These are phyloP conservation scores for Corydoras sp. DNA, from an alignment of 2,113 vertebrate species.

Conservation along the genomic window DNA sequence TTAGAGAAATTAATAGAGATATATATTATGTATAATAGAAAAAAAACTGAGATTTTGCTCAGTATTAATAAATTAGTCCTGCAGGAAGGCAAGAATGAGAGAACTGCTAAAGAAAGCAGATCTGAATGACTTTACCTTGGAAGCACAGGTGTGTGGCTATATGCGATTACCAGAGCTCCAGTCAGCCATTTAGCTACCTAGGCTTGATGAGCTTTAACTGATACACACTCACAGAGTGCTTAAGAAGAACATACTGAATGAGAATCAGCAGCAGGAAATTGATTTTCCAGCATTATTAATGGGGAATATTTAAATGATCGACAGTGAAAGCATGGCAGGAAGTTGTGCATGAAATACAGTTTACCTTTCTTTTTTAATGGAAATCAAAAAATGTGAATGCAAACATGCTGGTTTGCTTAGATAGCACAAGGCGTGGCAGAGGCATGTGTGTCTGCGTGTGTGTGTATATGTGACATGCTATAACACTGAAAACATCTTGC, in stretches of 20 bases:
- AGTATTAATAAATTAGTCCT: neutral
- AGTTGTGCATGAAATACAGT: neutral
- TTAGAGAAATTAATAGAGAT: no score
- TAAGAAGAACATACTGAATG: constrained; percentile 56
- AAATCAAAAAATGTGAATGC: neutral
- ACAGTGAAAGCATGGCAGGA: constrained; percentile 36
- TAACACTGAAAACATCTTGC: neutral
- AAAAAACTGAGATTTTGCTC: no score
- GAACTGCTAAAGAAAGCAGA: constrained; percentile 49
- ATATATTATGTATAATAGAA: no score
- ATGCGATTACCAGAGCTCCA: constrained; percentile 44
- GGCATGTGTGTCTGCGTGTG: neutral
- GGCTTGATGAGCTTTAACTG: constrained; percentile 53
- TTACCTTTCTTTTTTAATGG: neutral
- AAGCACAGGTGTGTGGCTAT: constrained; percentile 50
- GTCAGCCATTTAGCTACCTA: constrained; percentile 55
- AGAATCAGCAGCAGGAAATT: constrained; percentile 55
- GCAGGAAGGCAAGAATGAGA: constrained; percentile 20
- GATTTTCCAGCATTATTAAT: constrained; percentile 60
- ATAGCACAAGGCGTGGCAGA: neutral
- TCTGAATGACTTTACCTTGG: constrained; percentile 60
- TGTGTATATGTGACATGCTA: neutral
- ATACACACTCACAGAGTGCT: constrained; percentile 60
- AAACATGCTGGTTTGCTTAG: constrained; percentile 1
- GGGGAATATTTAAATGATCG: constrained; percentile 60